These are phyloP conservation scores for Chondrosia reniformis DNA, from an alignment of 37 sponge, comb jelly and placozoan species.

Conservation along the genomic window DNA sequence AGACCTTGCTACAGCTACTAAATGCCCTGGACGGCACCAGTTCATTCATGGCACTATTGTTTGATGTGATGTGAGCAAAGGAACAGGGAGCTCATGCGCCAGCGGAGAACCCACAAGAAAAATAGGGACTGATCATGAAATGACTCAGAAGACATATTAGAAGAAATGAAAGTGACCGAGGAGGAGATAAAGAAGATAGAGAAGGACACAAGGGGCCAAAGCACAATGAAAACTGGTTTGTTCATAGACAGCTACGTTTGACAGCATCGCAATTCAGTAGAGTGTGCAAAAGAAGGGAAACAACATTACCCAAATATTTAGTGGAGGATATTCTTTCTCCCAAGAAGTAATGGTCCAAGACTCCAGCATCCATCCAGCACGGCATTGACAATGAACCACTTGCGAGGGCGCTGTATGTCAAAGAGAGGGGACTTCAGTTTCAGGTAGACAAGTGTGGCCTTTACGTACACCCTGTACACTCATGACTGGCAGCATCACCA, in stretches of 20 bases:
- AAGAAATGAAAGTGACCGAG: background rate
- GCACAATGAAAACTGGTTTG: background rate
- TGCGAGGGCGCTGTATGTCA: background rate
- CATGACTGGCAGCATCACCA: background rate
- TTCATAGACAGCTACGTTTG: background rate
- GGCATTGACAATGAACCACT: background rate
- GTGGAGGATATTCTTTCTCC: background rate
- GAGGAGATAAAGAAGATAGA: background rate
- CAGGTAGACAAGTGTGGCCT: background rate
- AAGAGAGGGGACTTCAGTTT: background rate
- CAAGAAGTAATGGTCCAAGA: background rate
- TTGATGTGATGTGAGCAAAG: background rate
- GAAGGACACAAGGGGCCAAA: background rate
- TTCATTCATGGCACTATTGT: background rate
- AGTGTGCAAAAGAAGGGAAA: slow-evolving; percentile 2
- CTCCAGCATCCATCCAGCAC: slow-evolving; percentile 1
- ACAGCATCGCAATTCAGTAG: background rate
- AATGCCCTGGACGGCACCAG: background rate
- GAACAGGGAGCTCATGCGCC: background rate
- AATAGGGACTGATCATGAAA: background rate
- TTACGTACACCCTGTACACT: background rate
- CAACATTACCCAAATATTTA: background rate
- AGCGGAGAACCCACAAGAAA: background rate
- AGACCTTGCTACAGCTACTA: background rate
- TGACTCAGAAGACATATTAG: background rate